Conservation (phyloP, 2,888 invertebrate species). For the Thymelicus lineola region DNA sequence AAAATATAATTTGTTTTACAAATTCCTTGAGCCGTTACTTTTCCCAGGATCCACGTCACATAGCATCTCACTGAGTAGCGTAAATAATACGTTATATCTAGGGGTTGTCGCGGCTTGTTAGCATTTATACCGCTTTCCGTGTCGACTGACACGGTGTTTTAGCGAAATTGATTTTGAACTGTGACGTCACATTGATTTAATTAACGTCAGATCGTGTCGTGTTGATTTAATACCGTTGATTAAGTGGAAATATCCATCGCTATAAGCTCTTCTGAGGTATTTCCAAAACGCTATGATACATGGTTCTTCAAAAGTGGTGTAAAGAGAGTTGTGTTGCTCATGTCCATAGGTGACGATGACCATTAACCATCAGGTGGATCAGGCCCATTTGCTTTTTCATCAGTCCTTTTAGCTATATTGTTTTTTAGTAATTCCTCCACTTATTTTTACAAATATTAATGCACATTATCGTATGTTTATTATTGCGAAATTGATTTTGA, state of each 20-base stretch:
- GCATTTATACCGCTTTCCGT: conserved; percentile 56
- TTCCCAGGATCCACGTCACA: conserved; percentile 26
- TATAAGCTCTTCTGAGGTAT: too few relatives aligned
- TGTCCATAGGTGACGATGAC: too few relatives aligned
- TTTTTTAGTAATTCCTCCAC: too few relatives aligned
- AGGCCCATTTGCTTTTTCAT: too few relatives aligned
- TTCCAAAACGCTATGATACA: too few relatives aligned
- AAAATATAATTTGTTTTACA: not conserved
- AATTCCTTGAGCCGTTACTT: not conserved
- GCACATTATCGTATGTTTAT: not conserved
- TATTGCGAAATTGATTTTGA: too few relatives aligned
- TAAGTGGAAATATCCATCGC: too few relatives aligned
- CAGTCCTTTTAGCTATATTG: too few relatives aligned
- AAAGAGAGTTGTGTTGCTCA: too few relatives aligned
- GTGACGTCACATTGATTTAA: conserved; percentile 24
- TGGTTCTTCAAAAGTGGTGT: too few relatives aligned
- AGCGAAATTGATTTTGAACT: conserved; percentile 66
- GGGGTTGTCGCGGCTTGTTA: conserved; percentile 55
- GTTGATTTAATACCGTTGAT: conserved; percentile 9
- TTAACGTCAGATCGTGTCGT: conserved; percentile 31
- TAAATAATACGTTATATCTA: conserved; percentile 59
- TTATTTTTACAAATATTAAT: not conserved
- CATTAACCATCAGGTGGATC: too few relatives aligned
- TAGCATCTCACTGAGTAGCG: conserved; percentile 47
- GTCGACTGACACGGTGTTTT: conserved; percentile 57